A percentile compares a stretch with the other conserved stretches of the same genome.
These are phyloP conservation scores for Scleropages formosus DNA, from an alignment of 2,797 vertebrate species.

Conservation along the genomic window DNA sequence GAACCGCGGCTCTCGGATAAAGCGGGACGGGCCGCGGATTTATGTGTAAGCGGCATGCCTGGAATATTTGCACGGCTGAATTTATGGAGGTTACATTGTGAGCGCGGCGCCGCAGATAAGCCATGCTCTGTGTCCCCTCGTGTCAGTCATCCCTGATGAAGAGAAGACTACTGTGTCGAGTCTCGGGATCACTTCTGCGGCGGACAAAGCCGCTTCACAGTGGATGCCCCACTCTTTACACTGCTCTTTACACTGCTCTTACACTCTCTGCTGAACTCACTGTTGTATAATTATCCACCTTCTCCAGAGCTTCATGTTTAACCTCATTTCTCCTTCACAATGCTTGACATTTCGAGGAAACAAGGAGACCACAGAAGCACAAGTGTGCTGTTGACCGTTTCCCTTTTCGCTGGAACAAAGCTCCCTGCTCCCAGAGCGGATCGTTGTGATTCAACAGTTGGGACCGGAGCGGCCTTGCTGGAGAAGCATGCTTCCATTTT, in stretches of 20 bases:
- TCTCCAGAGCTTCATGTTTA: neutral
- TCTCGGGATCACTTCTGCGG: no score
- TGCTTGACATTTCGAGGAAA: neutral
- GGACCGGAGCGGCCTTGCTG: neutral
- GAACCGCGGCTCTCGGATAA: neutral
- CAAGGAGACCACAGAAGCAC: neutral
- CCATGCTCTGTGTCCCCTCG: neutral
- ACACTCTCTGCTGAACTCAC: no score
- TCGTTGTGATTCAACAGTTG: neutral
- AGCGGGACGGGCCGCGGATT: neutral
- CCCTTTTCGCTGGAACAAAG: neutral
- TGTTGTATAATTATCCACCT: neutral
- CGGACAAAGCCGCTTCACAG: no score
- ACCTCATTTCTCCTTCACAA: neutral
- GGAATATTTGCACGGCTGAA: slow-evolving; percentile 12
- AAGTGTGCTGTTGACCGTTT: no score
- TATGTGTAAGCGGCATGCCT: neutral
- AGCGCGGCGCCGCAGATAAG: neutral
- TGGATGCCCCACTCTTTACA: no score
- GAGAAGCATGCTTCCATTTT: neutral
- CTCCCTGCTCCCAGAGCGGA: neutral
- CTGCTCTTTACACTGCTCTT: no score
- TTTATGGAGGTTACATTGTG: slow-evolving; percentile 13
- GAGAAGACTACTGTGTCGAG: neutral
- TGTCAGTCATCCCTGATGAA: slow-evolving; percentile 1